Conservation (phyloP, 2,888 invertebrate species). For the Callyntrura sp. region DNA sequence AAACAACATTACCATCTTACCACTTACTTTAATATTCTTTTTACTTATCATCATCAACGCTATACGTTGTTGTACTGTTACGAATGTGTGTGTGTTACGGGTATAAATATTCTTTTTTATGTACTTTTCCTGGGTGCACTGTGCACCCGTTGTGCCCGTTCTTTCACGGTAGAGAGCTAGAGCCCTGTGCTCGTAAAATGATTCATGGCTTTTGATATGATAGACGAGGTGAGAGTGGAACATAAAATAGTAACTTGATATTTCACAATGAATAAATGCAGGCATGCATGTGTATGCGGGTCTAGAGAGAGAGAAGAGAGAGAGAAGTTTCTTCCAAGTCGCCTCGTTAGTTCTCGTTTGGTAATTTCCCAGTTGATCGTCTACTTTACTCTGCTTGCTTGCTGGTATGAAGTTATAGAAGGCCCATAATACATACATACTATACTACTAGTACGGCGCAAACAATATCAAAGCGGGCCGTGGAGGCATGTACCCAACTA, state of each 20-base stretch:
- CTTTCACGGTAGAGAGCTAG: constrained; percentile 30
- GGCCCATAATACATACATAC: too few relatives aligned
- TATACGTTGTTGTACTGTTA: not conserved
- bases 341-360: constrained; percentile 50
- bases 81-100: not conserved
- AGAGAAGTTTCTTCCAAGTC: not conserved
- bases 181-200: constrained; percentile 61
- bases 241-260: constrained; percentile 56
- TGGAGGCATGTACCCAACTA: too few relatives aligned
- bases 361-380: constrained; percentile 56
- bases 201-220: constrained; percentile 77
- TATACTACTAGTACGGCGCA: too few relatives aligned
- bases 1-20: constrained; percentile 53
- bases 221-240: constrained; percentile 72
- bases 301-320: too few relatives aligned
- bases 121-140: constrained; percentile 61
- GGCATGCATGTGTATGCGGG: not conserved
- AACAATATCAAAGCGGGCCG: too few relatives aligned
- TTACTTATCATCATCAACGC: constrained; percentile 25
- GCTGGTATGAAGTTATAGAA: not conserved
- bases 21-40: constrained; percentile 50
- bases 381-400: not conserved
- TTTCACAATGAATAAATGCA: constrained; percentile 60
- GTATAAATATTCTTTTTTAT: constrained; percentile 9
- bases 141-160: too few relatives aligned